Conservation (phyloP, 2,888 invertebrate genomes). For the Lydus trimaculatus region DNA sequence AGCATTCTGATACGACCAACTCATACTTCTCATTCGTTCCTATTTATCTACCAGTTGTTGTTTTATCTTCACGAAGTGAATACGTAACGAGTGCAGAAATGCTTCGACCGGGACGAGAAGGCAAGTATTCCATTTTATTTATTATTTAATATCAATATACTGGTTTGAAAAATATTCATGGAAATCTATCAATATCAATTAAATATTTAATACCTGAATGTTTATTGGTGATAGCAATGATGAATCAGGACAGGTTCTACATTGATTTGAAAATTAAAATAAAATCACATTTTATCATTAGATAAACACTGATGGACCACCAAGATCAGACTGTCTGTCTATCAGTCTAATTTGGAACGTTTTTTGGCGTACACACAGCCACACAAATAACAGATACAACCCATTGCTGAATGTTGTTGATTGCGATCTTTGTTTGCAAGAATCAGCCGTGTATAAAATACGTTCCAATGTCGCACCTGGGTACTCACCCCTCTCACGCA, state of each 20-base stretch:
- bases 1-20: neutral
- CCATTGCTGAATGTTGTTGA: conserved; percentile 51
- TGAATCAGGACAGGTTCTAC: conserved; percentile 24
- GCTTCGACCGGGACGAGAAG: conserved; percentile 10
- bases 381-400: conserved; percentile 15
- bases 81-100: neutral
- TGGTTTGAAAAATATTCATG: neutral
- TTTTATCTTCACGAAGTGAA: neutral
- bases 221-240: conserved; percentile 13
- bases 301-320: conserved; percentile 19
- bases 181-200: neutral
- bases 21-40: neutral
- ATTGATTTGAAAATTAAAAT: neutral
- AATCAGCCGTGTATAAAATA: conserved; percentile 56
- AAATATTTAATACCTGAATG: conserved; percentile 8
- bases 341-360: neutral
- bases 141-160: conserved; percentile 8
- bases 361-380: conserved; percentile 1
- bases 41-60: neutral
- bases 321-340: neutral
- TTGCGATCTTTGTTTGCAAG: conserved; percentile 60
- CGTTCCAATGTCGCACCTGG: conserved; percentile 56
- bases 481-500: conserved; percentile 58
- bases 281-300: neutral
- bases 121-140: conserved; percentile 15